Evolutionary conservation across 2,888 invertebrate species (phyloP), one percentile per base, ranked within the genome.

Genomic region (Nycteola revayana): DNA sequence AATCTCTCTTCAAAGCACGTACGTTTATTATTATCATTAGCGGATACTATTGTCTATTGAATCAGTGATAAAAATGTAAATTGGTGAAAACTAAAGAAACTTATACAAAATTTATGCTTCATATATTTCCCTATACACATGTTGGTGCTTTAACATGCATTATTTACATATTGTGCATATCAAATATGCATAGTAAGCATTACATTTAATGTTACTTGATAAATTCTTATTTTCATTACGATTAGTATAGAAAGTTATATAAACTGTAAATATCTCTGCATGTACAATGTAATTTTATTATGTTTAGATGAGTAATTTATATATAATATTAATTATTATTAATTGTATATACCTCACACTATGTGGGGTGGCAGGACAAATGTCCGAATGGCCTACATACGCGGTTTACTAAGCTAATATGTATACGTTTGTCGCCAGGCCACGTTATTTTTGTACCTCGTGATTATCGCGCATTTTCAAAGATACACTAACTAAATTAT

Each of bases 71-170:
- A 42, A 33, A 45, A 41, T 42, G 41, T 53, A 43, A 22, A 38
- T 42, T 42, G 32, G 44, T 32, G 45, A 41, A 32, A 33, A 36
- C 9, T 34, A 25, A 30, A 49, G 20, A 10, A 30, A 42, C 40
- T 29, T 42, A 40, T 36, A 52, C 43, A 36, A 56, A 59, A 59
- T 60, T n/a, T 52, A 63, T 55, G 62, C 66, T 71, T 66, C 54
- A 64, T 56, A 69, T 65, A 61, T 68, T 65, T 67, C 58, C 60
- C 54, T 61, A 58, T 57, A 68, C 54, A 72, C 53, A 62, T 63
- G 57, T 74, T 75, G 81, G 82, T 82, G 82, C 80, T 82, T 76
- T 60, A 67, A 57, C 55, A 67, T 69, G 67, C 66, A 66, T 69
- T 71, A 45, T 60, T 63, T 57, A 62, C 49, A 42, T 46, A 50